Base-by-base conservation (phyloP, 2,797 vertebrate species). In the Myiotriccus ornatus region DNA sequence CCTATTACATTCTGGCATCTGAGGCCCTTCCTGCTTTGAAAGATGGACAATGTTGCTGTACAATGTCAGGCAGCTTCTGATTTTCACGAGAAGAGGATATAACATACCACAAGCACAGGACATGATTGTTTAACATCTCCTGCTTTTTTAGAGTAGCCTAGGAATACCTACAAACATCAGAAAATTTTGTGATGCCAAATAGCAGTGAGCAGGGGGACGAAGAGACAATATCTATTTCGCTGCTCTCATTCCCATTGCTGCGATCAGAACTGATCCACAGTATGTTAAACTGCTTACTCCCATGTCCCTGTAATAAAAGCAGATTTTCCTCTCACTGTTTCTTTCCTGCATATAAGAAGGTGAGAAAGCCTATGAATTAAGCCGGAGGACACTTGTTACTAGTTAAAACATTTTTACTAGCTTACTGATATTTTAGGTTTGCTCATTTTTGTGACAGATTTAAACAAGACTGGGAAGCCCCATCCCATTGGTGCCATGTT, bases 11-110 rank as follows among this genome's bases (percentile, higher is more conserved):
- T 47, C 43, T 55, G 75, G 43, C 12, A 50, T 7, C 14, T 3
- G 3, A 89, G 20, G 12, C 28, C 28, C 21, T 75, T 87, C 21
- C 5, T 0, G 0, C 28, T 34, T 2, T 35, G 19, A 64, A 89
- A 49, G 23, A 34, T 47, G 35, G 46, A 32, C 22, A 71, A 8
- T 0, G 0, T 17, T 67, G 62, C 47, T 55, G 3, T 39, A 21
- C 50, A 39, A 32, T 24, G 22, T 64, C 69, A 86, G 28, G 12
- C 11, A 88, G 56, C 41, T 64, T 87, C 68, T 74, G 22, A 24
- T 62, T 82, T 86, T 79, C 63, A 52, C 5, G 17, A 15, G 7
- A 63, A 24, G 12, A 85, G 14, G 23, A 39, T n/a, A 9, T 32
- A 67, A 59, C 9, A 43, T 20, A 57, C 8, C 30, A 46, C 59